Evolutionary conservation across 2,888 invertebrate genomes (phyloP).

Genomic region (Megaustenia siamemsis): DNA sequence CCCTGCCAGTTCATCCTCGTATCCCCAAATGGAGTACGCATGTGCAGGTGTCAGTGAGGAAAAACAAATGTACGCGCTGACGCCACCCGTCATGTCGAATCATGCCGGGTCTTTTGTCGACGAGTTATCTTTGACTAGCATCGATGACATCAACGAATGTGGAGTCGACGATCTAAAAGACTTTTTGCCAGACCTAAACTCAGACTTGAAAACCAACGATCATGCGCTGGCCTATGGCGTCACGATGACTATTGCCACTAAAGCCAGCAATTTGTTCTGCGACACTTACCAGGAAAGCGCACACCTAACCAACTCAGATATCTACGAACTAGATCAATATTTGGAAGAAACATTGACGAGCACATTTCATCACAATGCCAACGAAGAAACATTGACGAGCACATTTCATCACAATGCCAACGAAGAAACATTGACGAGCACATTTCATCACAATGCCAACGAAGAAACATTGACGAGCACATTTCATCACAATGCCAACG

Average conservation of each 20-base stretch:
- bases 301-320: conserved; percentile 4
- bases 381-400: background rate
- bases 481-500: background rate
- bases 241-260: conserved; percentile 2
- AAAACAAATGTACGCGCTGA: background rate
- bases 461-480: background rate
- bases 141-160: background rate
- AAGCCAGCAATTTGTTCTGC: background rate
- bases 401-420: background rate
- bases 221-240: conserved; percentile 1
- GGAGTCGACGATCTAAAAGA: background rate
- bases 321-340: conserved; percentile 29
- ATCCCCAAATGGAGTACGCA: background rate
- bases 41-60: background rate
- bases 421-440: background rate
- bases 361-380: background rate
- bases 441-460: background rate
- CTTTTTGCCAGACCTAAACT: background rate
- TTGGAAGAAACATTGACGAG: conserved; percentile 15
- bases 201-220: background rate
- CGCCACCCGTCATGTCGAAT: too few relatives aligned
- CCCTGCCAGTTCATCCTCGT: background rate
- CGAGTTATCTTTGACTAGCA: background rate
- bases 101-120: background rate
- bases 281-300: background rate